Evolutionary conservation across 2,113 vertebrate species (phyloP), one percentile per base, ranked within the genome.

Genomic region (Rhineura floridana): DNA sequence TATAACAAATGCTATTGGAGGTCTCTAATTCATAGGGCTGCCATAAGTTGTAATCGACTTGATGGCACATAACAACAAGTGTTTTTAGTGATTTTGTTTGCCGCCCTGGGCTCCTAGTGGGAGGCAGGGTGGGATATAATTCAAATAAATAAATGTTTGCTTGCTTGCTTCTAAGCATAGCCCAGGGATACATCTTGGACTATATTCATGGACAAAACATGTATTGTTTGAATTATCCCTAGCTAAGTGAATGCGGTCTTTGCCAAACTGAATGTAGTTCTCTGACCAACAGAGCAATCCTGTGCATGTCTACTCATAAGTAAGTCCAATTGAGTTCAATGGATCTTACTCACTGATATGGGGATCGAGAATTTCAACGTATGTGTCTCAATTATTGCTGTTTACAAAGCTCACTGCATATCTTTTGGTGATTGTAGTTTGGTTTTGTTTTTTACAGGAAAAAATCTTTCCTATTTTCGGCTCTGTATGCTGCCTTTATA

Each of bases 391-490:
- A 19, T 46, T 85, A 39, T 62, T 87, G 2, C 39, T 55, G 25
- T 85, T 50, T 91, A 36, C 50, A 83, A 46, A 55, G 28, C 15
- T 87, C 72, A 84, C 44, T 62, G 79, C 86, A 69, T 79, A 52
- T 81, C 25, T 52, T 95, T 84, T 94, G 82, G 76, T 63, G 44
- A 89, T 23, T 65, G 85, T 83, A 83, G 83, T 92, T 94, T 39
- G 76, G 55, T 77, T 4, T 28, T 92, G 92, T 62, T 52, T 87
- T 95, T 95, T 94, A 50, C 95, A 99, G 99, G 99, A 99, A 99
- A 97, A 99, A 99, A 88, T 99, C 99, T 2, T 99, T 99, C 96
- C 97, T 99, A 50, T 99, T 98, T 96, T 97, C 98, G 6, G 99
- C 98, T 11, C 97, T 99, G 85, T 99, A 99, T 0, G 99, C 98